Evolutionary conservation across 2,113 vertebrate genomes (phyloP).

Genomic region (Boleophthalmus pectinirostris): DNA sequence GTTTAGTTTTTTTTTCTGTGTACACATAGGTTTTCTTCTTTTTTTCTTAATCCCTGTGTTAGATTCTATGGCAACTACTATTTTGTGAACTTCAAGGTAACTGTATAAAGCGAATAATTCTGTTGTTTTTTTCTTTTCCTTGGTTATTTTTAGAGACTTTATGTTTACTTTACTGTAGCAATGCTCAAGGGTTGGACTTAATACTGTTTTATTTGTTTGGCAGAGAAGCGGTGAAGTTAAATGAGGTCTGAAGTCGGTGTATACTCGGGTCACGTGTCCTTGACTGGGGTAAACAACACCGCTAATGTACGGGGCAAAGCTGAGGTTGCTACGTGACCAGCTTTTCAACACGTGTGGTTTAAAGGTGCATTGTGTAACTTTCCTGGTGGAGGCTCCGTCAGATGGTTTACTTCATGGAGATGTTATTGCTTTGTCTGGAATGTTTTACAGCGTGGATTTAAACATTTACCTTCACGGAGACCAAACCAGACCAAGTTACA

Average conservation of each 20-base stretch:
- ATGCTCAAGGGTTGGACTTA: not conserved
- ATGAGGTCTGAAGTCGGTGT: not conserved
- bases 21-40: no score
- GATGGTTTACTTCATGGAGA: no score
- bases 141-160: not conserved
- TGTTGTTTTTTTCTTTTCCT: not conserved
- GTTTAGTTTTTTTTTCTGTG: not conserved
- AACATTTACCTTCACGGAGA: no score
- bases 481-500: no score
- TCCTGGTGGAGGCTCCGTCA: no score
- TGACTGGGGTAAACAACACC: not conserved
- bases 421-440: no score
- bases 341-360: not conserved
- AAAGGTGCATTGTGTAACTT: no score
- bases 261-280: not conserved
- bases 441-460: no score
- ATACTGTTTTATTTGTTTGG: not conserved
- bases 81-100: not conserved
- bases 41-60: not conserved
- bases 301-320: not conserved
- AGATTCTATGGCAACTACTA: not conserved
- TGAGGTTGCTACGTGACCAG: not conserved
- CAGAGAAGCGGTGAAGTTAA: not conserved
- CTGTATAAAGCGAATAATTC: not conserved
- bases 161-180: not conserved